Percentiles rank a stretch among this genome's conserved stretches.
These are phyloP conservation scores for Pardalotus punctatus DNA, from an alignment of 2,113 vertebrate genomes.

Conservation along the genomic window DNA sequence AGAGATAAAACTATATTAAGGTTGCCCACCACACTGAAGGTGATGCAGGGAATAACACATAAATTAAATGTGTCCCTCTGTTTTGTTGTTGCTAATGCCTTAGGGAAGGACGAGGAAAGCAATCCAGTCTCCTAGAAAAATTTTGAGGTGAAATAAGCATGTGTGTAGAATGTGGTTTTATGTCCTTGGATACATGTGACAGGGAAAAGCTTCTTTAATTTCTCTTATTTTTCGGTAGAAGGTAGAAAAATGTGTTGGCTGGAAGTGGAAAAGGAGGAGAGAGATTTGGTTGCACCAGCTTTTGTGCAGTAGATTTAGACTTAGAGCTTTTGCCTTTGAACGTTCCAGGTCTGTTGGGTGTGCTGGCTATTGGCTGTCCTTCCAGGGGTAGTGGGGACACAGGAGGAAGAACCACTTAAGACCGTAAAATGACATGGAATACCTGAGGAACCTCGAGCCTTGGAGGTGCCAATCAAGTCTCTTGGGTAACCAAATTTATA, in stretches of 20 bases:
- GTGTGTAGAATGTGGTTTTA: not conserved
- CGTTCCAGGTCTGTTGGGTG: not conserved
- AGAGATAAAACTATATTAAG: not conserved
- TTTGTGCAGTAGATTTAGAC: not conserved
- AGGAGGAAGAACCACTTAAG: not conserved
- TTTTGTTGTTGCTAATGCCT: not conserved
- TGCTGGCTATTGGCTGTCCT: not conserved
- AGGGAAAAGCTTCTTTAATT: not conserved
- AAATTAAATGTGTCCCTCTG: not conserved
- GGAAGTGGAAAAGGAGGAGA: not conserved
- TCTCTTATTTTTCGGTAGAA: not conserved
- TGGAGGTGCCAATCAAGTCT: not conserved
- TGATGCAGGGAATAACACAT: not conserved
- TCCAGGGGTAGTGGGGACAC: not conserved
- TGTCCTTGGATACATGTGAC: not conserved
- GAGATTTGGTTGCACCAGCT: not conserved
- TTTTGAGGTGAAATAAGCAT: not conserved
- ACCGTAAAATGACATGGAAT: not conserved
- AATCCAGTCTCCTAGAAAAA: not conserved
- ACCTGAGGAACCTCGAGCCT: not conserved
- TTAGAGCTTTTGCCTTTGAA: not conserved
- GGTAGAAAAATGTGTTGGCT: not conserved
- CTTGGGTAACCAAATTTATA: not conserved
- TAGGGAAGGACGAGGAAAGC: not conserved
- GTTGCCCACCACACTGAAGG: not conserved